Evolutionary conservation across 2,797 vertebrate species (phyloP).

Genomic region (Bovichtus variegatus): DNA sequence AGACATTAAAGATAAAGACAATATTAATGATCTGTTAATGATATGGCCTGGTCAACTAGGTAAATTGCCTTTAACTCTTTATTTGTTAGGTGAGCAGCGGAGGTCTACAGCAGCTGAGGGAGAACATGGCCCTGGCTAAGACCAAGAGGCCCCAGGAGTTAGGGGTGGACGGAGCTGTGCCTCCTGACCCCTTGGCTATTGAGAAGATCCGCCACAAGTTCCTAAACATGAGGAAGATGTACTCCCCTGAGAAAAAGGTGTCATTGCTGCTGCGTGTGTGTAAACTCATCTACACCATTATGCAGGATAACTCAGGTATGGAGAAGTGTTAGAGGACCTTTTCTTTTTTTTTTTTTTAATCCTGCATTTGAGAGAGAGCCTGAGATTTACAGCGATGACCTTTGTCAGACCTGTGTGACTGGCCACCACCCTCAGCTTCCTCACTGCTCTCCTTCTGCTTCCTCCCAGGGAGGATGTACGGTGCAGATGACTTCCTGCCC

Average conservation of each 20-base stretch:
- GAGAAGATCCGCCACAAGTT: conserved; percentile 98
- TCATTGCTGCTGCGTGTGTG: conserved; percentile 93
- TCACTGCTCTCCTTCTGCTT: conserved; percentile 25
- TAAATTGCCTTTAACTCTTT: too few relatives aligned
- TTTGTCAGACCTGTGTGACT: conserved; percentile 3
- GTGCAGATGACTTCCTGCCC: conserved; percentile 97
- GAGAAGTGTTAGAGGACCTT: background rate
- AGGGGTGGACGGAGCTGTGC: conserved; percentile 92
- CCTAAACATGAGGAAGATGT: conserved; percentile 95
- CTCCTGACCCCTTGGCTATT: conserved; percentile 91
- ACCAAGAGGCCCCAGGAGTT: conserved; percentile 92
- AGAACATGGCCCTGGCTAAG: conserved; percentile 93
- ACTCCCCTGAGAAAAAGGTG: conserved; percentile 98
- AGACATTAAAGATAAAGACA: background rate
- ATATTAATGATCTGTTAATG: too few relatives aligned
- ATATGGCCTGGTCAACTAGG: too few relatives aligned
- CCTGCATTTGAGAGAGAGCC: background rate
- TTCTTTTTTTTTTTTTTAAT: background rate
- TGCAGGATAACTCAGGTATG: conserved; percentile 98
- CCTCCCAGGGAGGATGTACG: conserved; percentile 93
- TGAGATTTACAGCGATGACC: background rate
- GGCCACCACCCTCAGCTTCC: conserved; percentile 27
- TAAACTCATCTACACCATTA: conserved; percentile 97
- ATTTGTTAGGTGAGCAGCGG: conserved; percentile 85
- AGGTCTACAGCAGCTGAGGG: conserved; percentile 92